Evolutionary conservation across 2,113 vertebrate species (phyloP).

Genomic region (Acrocephalus arundinaceus): DNA sequence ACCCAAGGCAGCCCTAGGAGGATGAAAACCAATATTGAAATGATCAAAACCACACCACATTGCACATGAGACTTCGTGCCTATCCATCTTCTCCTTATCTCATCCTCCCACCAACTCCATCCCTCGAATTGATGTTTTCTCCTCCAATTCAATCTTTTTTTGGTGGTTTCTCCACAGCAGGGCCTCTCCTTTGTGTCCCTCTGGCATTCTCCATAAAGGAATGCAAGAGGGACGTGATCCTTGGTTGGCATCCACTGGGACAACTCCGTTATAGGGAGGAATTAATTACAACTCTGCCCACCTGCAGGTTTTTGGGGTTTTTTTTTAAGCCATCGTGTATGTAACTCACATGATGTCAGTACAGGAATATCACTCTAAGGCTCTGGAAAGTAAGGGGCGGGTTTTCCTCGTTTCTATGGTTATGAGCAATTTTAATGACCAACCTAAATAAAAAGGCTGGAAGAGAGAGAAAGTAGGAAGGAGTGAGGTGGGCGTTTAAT

Average conservation of each 20-base stretch:
- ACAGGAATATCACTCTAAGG: constrained; percentile 30
- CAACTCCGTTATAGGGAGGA: neutral
- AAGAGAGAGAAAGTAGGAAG: constrained; percentile 58
- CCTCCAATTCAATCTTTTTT: neutral
- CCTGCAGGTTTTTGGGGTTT: neutral
- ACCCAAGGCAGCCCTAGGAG: neutral
- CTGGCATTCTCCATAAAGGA: neutral
- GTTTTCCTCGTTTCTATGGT: constrained; percentile 67
- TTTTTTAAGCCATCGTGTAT: neutral
- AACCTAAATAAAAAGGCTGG: constrained; percentile 57
- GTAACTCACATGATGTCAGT: constrained; percentile 15
- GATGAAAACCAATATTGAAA: neutral
- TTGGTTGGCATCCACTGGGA: neutral
- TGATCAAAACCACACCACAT: neutral
- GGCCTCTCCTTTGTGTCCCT: neutral
- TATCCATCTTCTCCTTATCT: neutral
- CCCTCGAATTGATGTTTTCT: neutral
- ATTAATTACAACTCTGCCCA: neutral
- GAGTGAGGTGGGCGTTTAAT: constrained; percentile 46
- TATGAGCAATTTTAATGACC: constrained; percentile 61
- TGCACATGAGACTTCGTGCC: neutral
- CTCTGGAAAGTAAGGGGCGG: constrained; percentile 41
- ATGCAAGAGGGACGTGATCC: neutral
- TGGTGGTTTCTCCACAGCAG: neutral
- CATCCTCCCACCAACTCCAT: neutral